These are phyloP conservation scores for Chironomus riparius DNA, from an alignment of 2,888 invertebrate genomes.

Conservation along the genomic window DNA sequence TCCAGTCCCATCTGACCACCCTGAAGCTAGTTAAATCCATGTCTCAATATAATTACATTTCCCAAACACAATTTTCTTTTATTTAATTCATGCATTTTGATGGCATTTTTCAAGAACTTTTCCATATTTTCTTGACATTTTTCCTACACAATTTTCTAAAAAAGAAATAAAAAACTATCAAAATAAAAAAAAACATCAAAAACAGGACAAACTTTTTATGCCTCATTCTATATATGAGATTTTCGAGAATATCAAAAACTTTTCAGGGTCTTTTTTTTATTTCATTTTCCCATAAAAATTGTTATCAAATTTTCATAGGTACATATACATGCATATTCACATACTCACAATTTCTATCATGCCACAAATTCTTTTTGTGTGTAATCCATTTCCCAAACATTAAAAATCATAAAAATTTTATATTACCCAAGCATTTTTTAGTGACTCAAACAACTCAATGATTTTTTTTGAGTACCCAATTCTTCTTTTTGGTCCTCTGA, in stretches of 20 bases:
- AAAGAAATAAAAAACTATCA: too few species aligned
- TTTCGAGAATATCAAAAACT: background rate
- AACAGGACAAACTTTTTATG: too few species aligned
- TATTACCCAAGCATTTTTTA: background rate
- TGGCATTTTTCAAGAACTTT: too few species aligned
- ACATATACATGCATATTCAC: background rate
- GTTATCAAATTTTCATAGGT: constrained; percentile 22
- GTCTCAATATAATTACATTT: background rate
- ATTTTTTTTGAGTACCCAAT: constrained; percentile 8
- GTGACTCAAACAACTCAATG: background rate
- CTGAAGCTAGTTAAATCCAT: background rate
- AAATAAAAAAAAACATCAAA: too few species aligned
- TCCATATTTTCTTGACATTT: too few species aligned
- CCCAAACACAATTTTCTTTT: too few species aligned
- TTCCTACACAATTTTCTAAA: too few species aligned
- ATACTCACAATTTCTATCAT: background rate
- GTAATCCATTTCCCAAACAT: constrained; percentile 7
- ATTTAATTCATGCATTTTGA: too few species aligned
- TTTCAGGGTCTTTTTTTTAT: background rate
- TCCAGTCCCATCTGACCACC: too few species aligned
- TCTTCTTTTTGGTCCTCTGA: background rate
- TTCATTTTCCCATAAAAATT: constrained; percentile 10
- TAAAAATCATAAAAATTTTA: constrained; percentile 14
- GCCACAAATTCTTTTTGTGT: background rate
- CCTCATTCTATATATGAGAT: background rate